Conservation (phyloP, 1,140 invertebrate genomes). For the Drosophila takahashii region DNA sequence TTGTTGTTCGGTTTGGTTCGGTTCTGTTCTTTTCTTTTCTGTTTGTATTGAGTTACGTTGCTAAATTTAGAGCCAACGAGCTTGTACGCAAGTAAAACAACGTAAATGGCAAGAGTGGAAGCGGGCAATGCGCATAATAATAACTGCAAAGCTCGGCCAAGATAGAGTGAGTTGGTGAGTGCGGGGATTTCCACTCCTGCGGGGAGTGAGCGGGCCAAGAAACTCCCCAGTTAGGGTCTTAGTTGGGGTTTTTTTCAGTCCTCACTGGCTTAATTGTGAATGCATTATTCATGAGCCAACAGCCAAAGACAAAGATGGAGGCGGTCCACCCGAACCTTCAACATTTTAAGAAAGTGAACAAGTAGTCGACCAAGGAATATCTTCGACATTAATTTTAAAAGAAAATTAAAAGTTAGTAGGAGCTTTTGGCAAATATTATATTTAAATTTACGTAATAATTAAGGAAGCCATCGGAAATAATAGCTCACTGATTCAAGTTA, state of each 20-base stretch:
- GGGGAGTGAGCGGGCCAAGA: conserved; percentile 4
- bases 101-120: conserved; percentile 40
- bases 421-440: not conserved
- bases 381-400: not conserved
- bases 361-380: conserved; percentile 6
- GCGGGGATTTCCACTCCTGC: too few species aligned
- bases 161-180: too few species aligned
- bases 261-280: conserved; percentile 76
- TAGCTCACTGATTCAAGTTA: not conserved
- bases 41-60: conserved; percentile 53
- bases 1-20: conserved; percentile 4
- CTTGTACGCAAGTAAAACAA: conserved; percentile 58
- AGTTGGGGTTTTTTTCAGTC: conserved; percentile 39
- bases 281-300: conserved; percentile 75
- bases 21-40: conserved; percentile 4
- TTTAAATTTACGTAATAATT: not conserved
- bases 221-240: conserved; percentile 38
- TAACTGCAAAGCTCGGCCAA: conserved; percentile 48
- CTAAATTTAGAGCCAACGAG: conserved; percentile 71
- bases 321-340: conserved; percentile 35
- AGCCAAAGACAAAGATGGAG: conserved; percentile 30
- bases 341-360: conserved; percentile 17
- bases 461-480: not conserved
- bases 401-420: not conserved
- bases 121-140: conserved; percentile 62